Percentiles rank a stretch among this genome's conserved stretches.
Conservation (phyloP, 2,888 invertebrate genomes). For the Strigamia transsilvanica region DNA sequence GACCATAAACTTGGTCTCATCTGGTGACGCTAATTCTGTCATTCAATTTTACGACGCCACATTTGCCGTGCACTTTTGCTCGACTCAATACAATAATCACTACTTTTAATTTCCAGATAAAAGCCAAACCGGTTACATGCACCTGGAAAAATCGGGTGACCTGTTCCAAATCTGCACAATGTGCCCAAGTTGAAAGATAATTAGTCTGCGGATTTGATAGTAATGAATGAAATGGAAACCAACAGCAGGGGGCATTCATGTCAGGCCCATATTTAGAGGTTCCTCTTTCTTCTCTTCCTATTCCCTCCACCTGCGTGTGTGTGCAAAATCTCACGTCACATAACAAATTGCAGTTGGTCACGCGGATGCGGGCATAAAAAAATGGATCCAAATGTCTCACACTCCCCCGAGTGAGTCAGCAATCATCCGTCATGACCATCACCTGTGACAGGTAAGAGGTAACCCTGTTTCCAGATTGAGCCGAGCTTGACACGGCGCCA, state of each 20-base stretch:
- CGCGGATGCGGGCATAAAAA: not conserved
- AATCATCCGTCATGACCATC: constrained; percentile 15
- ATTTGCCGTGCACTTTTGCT: constrained; percentile 26
- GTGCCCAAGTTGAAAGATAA: not conserved
- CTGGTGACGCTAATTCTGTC: constrained; percentile 41
- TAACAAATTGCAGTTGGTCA: constrained; percentile 26
- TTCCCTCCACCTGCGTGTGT: not conserved
- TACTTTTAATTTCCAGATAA: constrained; percentile 32
- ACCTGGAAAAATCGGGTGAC: constrained; percentile 12
- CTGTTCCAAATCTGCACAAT: not conserved
- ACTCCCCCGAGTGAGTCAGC: constrained; percentile 34
- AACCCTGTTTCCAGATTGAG: not conserved
- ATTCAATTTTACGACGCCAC: constrained; percentile 24
- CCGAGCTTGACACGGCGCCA: not conserved
- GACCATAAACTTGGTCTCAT: constrained; percentile 39
- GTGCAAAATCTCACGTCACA: constrained; percentile 14
- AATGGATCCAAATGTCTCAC: not conserved
- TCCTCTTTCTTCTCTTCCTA: not conserved
- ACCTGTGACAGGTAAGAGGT: constrained; percentile 2
- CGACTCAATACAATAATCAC: constrained; percentile 29
- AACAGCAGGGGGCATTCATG: constrained; percentile 3
- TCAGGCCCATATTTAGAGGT: too few species aligned
- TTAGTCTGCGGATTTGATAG: constrained; percentile 13
- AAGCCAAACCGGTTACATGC: not conserved
- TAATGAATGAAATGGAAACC: constrained; percentile 40